These are phyloP conservation scores for Sphaerophoria taeniata DNA, from an alignment of 2,888 invertebrate genomes.

Conservation along the genomic window DNA sequence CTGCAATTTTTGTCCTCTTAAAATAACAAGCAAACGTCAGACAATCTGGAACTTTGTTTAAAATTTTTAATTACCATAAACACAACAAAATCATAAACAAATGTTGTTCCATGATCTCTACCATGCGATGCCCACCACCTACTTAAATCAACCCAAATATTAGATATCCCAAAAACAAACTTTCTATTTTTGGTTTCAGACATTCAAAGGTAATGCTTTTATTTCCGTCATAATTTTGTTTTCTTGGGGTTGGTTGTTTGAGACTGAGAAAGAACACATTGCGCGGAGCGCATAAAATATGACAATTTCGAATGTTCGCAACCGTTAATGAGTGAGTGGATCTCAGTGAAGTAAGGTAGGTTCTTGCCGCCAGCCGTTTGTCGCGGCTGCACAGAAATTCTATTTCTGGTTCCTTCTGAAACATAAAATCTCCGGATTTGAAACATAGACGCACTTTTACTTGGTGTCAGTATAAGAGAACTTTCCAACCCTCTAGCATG, in stretches of 20 bases:
- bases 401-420: slow-evolving; percentile 54
- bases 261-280: slow-evolving; percentile 3
- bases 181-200: slow-evolving; percentile 50
- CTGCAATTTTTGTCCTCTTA: not conserved
- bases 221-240: slow-evolving; percentile 5
- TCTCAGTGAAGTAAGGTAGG: slow-evolving; percentile 53
- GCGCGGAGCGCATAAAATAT: not conserved
- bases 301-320: slow-evolving; percentile 1
- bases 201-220: slow-evolving; percentile 22
- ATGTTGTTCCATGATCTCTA: slow-evolving; percentile 41
- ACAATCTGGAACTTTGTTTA: not conserved
- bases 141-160: slow-evolving; percentile 16
- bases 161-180: slow-evolving; percentile 14
- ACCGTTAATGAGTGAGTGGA: not conserved
- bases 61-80: not conserved
- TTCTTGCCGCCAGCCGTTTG: slow-evolving; percentile 30
- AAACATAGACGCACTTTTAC: slow-evolving; percentile 3
- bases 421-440: slow-evolving; percentile 33
- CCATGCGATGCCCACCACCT: slow-evolving; percentile 17
- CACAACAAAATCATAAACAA: slow-evolving; percentile 29
- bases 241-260: not conserved
- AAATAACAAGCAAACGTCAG: not conserved
- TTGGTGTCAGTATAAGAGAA: slow-evolving; percentile 46
- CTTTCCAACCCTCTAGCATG: slow-evolving; percentile 55
- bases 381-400: slow-evolving; percentile 37